Base-by-base conservation (phyloP, 2,888 invertebrate species). In the Ligdia adustata region DNA sequence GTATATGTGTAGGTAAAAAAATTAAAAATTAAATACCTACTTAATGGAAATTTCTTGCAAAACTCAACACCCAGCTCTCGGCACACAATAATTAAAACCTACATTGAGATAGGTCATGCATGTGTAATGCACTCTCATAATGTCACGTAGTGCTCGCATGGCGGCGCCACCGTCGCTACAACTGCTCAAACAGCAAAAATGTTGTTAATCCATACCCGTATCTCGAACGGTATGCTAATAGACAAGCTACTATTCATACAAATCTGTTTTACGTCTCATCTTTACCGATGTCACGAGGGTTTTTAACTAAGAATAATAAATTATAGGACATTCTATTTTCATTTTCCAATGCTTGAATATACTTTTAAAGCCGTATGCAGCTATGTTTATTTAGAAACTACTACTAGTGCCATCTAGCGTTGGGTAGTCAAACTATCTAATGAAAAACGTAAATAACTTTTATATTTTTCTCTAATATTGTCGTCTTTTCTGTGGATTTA, bases 371-470 rank as follows among this genome's bases (percentile, higher is more conserved):
- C 14, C n/a, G n/a, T 13, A 3, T 24, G 9, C 13, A 6, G 9
- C 13, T 3, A 1, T n/a, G 5, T 3, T n/a, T 9, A n/a, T 15
- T 26, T 12, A 9, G n/a, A 20, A 20, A 18, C 6, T 3, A 26
- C 22, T 27, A 0, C 3, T 18, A 60, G 42, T 75, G 84, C 80
- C 88, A 86, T 82, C 88, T 86, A 66, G 69, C 61, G 74, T 44
- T 53, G 73, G 72, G 73, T 85, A 85, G 88, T 75, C 16, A 1
- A 56, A 66, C 57, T 55, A 22, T 3, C n/a, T n/a, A 22, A 22
- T n/a, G 6, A 6, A 5, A 18, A 18, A 1, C 1, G 18, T 6
- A 18, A n/a, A 6, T 18, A 18, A 18, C 4, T 5, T 6, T 18
- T 18, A 18, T 18, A 5, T 18, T 18, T 18, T 5, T 18, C 18